phyloP scores from a whole-genome alignment of 2,113 vertebrate species.

The Heptranchias perlo region DNA sequence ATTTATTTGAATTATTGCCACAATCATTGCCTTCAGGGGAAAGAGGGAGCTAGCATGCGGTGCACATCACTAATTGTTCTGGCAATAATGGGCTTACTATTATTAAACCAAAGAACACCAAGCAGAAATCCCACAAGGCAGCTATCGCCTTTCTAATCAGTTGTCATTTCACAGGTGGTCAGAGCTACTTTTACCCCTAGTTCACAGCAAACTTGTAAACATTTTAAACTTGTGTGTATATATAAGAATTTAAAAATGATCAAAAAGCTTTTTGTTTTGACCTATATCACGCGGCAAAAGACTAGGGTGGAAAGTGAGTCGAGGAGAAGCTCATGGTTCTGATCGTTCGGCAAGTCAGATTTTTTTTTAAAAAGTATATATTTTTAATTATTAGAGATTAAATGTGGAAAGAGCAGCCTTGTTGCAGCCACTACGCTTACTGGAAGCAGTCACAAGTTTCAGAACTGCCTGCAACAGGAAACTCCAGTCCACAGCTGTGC shows the following conservation, averaged over 20 bases:
- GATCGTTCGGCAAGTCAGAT: neutral
- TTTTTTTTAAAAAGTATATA: neutral
- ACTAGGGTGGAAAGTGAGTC: neutral
- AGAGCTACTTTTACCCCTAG: neutral
- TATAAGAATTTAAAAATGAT: neutral
- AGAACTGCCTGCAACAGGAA: no score
- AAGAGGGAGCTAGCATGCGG: neutral
- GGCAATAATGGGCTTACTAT: neutral
- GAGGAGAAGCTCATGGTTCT: neutral
- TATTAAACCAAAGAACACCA: neutral
- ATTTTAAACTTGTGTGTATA: neutral
- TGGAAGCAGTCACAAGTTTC: neutral
- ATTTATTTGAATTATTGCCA: neutral
- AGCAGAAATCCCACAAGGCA: neutral
- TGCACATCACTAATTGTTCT: neutral
- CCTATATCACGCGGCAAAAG: neutral
- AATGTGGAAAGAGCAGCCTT: neutral
- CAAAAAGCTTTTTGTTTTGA: neutral
- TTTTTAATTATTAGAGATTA: neutral
- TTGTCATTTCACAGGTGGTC: neutral
- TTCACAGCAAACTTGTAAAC: slow-evolving; percentile 25
- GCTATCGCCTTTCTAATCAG: neutral
- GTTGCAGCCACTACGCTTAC: neutral
- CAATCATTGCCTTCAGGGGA: neutral
- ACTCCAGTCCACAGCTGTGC: neutral